A percentile compares a stretch with the other conserved stretches of the same genome.
Evolutionary conservation across 2,797 vertebrate genomes (phyloP).

Genomic region (Sparidentex hasta): DNA sequence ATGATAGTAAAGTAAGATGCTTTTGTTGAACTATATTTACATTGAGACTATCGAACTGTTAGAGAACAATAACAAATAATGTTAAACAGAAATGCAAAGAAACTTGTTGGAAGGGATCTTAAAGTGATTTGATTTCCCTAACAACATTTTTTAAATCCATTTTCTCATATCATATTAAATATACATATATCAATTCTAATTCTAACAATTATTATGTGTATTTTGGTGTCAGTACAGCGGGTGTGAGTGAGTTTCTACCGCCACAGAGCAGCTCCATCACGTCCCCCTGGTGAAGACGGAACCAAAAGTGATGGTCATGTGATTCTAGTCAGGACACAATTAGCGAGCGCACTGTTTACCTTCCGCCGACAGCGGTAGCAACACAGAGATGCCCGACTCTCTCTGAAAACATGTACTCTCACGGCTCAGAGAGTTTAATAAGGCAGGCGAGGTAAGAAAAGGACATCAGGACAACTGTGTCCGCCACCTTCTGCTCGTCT

Average conservation of each 20-base stretch:
- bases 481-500: background rate
- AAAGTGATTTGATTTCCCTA: background rate
- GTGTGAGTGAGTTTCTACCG: background rate
- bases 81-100: background rate
- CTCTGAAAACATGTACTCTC: conserved; percentile 81
- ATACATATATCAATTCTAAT: no score
- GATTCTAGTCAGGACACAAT: conserved; percentile 68
- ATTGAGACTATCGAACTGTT: background rate
- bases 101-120: background rate
- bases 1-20: background rate
- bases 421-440: conserved; percentile 86
- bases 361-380: conserved; percentile 10
- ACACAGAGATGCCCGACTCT: background rate
- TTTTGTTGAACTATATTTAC: background rate
- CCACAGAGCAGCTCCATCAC: no score
- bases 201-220: no score
- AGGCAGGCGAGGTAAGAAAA: conserved; percentile 86
- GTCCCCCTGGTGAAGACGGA: conserved; percentile 57
- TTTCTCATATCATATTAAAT: no score
- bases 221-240: no score
- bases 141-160: no score
- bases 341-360: conserved; percentile 71
- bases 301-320: conserved; percentile 69
- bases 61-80: no score
- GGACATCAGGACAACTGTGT: fast-evolving